Base-by-base conservation (phyloP, 2,888 invertebrate genomes). In the Balanococcus diminutus region DNA sequence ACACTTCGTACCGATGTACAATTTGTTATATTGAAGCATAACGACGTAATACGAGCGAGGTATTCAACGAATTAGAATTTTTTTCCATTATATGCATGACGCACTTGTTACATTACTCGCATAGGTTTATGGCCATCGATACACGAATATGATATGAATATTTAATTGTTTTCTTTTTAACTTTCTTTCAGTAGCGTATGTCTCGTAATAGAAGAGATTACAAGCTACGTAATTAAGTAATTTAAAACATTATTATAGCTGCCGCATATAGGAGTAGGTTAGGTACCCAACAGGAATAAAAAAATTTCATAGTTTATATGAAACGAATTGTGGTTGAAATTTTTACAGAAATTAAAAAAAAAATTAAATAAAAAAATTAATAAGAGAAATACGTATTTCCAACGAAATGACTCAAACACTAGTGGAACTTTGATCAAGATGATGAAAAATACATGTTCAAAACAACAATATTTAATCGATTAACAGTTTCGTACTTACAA, bases 61-160 rank as follows among this genome's bases (percentile, higher is more conserved):
- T 51, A 75, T 75, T 75, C 36, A 36, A 36, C 19, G 19, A 79
- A 79, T 79, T 79, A 79, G 67, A 67, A 67, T 67, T 79, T 36
- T 79, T 79, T 79, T n/a, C 36, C 32, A 75, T 75, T 79, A 79
- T 28, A 36, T 36, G 36, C 75, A 67, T 31, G 36, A 79, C 36
- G 67, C 75, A 79, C 75, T 36, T 79, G 75, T 79, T 36, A 79
- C 75, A 19, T 19, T 32, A 72, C n/a, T 19, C 19, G 16, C 72
- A 79, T 25, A 36, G 19, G n/a, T 79, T n/a, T 79, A 79, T 79
- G 36, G 36, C 19, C 75, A 79, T 79, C 75, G 32, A 28, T 36
- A 9, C 19, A 79, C 19, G 75, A 79, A 36, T 79, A 36, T 19
- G 19, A 79, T 79, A 79, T 19, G 75, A 79, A 79, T 79, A 79